Base-by-base conservation (phyloP, 2,113 vertebrate genomes). In the Campylomormyrus tamandua region DNA sequence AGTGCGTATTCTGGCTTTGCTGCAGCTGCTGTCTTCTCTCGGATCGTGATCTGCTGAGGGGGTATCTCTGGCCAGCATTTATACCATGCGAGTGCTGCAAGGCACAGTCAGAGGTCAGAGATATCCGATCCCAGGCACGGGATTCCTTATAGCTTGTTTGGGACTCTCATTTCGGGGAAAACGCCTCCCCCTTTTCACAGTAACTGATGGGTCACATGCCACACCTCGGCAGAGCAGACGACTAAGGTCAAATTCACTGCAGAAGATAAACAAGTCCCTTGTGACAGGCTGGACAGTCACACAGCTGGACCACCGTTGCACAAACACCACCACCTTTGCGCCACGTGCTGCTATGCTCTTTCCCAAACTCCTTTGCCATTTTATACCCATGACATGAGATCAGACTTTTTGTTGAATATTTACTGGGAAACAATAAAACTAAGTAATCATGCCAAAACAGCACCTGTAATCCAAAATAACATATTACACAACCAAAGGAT, bases 121-220 rank as follows among this genome's bases (percentile, higher is more conserved):
- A 95, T 94, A 95, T 89, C 90, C 10, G 92, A 95, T 93, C 91
- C 91, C 52, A 77, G 66, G 53, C 89, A 85, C 87, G 90, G 90
- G 90, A 96, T 96, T 95, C 96, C 94, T 93, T 92, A 80, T 84
- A 89, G 92, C 93, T 93, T 93, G 91, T 93, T 93, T 91, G 93
- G 90, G 21, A 89, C 91, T 92, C 92, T 90, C 91, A 94, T 94
- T 96, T 96, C 93, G 93, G 89, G 95, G 91, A 96, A 88, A 95
- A 87, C 66, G 66, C 93, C 90, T 50, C 92, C 93, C 92, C 52
- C 92, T 93, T 39, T 19, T 8, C 74, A 52, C 53, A 92, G 87
- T 50, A 91, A 90, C 91, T 17, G 46, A 90, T 2, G 15, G 90
- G 93, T 94, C 93, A 94, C 94, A 93, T 94, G 94, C 91, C 91